Evolutionary conservation across 2,888 invertebrate genomes (phyloP), one percentile per base, ranked within the genome.

Genomic region (Fragum whitleyi): DNA sequence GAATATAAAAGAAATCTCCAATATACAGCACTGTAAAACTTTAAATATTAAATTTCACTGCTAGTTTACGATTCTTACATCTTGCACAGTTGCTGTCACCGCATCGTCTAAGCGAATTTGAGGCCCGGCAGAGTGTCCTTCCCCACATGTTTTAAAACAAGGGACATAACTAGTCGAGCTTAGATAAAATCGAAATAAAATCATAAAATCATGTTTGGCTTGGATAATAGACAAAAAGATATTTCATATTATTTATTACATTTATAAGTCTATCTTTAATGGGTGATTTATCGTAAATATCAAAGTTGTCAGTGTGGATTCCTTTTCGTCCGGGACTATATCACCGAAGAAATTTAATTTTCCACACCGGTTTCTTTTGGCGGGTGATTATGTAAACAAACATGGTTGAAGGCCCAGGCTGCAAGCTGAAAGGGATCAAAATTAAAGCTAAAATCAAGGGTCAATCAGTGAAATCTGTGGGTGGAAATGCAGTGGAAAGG

Each of bases 361-460:
- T 21, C 26, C 7, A 21, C 65, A 65, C 65, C 69, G 69, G 28
- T 51, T 11, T 5, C 19, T 28, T 42, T 29, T 29, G 53, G 53
- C 69, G 53, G 53, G 69, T 28, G 7, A 69, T 69, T 69, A 53
- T 70, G 55, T 53, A 53, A 70, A 55, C 55, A 70, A 55, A 28
- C 14, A 91, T 91, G 91, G 91, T 91, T 0, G 91, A 91, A 84
- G 91, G 91, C 0, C 91, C 91, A 53, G 90, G 91, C 0, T 91
- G 91, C 74, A 90, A 89, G 67, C 55, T 91, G 32, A 91, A 91
- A 74, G 91, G 91, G n/a, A 89, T 90, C 61, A 91, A 90, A 77
- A 89, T 91, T 29, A 87, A 84, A 80, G 82, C 81, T 2, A 85
- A 80, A 62, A 42, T 90, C 11, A 81, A 68, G 28, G 86, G 87